Conservation (phyloP, 2,113 vertebrate species). For the Campylorhamphus procurvoides region DNA sequence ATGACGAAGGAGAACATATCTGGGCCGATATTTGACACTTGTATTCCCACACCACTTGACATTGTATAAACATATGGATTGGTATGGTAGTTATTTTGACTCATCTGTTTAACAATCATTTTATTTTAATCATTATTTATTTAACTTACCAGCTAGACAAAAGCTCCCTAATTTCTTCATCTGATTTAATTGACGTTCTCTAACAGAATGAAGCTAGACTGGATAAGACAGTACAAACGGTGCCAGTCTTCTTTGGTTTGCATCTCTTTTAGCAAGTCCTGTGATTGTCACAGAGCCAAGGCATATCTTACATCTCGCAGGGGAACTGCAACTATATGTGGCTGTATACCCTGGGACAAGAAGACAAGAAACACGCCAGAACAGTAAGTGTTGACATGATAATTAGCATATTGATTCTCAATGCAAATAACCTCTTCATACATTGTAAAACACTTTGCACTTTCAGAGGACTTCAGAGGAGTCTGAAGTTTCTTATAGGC, state of each 20-base stretch:
- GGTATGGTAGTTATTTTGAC: slow-evolving; percentile 18
- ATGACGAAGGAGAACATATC: background rate
- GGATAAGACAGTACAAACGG: slow-evolving; percentile 6
- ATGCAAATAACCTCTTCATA: slow-evolving; percentile 35
- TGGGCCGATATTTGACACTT: slow-evolving; percentile 15
- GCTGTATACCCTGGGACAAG: background rate
- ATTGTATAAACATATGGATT: background rate
- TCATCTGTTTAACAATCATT: slow-evolving; percentile 11
- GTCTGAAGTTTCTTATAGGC: background rate
- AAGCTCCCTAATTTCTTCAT: slow-evolving; percentile 39
- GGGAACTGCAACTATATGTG: background rate
- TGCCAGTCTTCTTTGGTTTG: background rate
- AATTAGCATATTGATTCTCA: slow-evolving; percentile 56
- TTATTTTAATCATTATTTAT: slow-evolving; percentile 58
- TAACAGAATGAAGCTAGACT: background rate
- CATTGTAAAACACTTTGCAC: slow-evolving; percentile 21
- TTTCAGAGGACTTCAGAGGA: slow-evolving; percentile 26
- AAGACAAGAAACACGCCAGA: background rate
- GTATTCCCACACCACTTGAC: slow-evolving; percentile 1
- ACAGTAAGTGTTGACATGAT: slow-evolving; percentile 10
- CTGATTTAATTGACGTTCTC: background rate
- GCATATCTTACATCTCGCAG: background rate
- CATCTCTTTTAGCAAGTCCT: slow-evolving; percentile 12
- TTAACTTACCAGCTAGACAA: slow-evolving; percentile 18
- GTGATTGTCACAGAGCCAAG: background rate